Evolutionary conservation across 2,797 vertebrate genomes (phyloP), one percentile per base, ranked within the genome.

Genomic region (Sebastes cheni): DNA sequence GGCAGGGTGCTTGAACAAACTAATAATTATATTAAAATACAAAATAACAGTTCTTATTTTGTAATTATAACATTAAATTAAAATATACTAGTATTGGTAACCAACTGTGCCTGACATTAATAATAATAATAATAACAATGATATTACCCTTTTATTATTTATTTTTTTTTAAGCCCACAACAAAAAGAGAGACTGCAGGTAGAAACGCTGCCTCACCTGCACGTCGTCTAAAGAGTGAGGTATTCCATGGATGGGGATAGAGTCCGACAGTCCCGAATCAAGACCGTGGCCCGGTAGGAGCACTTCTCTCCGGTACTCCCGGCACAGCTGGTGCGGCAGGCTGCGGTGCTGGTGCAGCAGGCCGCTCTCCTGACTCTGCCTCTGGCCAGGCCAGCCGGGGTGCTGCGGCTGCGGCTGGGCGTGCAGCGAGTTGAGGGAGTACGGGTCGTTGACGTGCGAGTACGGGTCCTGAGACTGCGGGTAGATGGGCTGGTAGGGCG

Each of bases 391-490:
- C 98, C 98, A 99, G 85, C 97, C 98, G 85, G 98, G 97, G 93
- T 99, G 98, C 91, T 99, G 98, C 72, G 97, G 97, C 88, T 99
- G 98, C 42, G 96, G 97, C 90, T 99, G 98, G 80, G 97, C 96
- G 90, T 99, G 98, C 88, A 99, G 96, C 77, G 98, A 97, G 94
- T 99, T 99, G 89, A 99, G 96, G 93, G 97, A 99, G 95, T 99
- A 99, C 62, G 97, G 98, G 96, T 99, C 98, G 96, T 98, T 99
- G 90, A 99, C 98, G 96, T 99, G 98, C 91, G 98, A 97, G 92
- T 99, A 99, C 87, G 98, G 98, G 94, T 99, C 98, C 97, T 99
- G 98, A 95, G 98, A 99, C 94, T 99, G 98, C 82, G 98, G 97
- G 93, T 98, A 98, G 95, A 99, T 98, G 94, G 98, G 98, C 95